Evolutionary conservation across 2,113 vertebrate genomes (phyloP), one percentile per base, ranked within the genome.

Genomic region (Oriolus oriolus): DNA sequence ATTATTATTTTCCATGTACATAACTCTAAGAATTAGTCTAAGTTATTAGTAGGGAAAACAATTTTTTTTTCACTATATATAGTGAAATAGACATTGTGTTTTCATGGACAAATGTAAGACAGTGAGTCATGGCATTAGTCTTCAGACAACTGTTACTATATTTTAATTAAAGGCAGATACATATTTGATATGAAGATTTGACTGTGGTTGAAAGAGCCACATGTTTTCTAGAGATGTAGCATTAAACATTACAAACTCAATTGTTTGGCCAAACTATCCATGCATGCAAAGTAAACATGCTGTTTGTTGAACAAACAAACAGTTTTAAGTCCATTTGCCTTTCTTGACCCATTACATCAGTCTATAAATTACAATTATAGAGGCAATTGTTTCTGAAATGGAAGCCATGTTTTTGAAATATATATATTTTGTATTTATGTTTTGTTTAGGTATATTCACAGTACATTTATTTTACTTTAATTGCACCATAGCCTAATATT

Each of bases 211-310:
- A 33, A 87, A 85, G 20, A 52, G 4, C 11, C 15, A 15, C 13
- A 2, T 41, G 4, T 28, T 78, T 84, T 74, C 41, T 59, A 53
- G 35, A 52, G 10, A 64, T 6, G 7, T 13, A 41, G 2, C 21
- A 42, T 60, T 66, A 82, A 56, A 17, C 9, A 2, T 37, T n/a
- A 23, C 13, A 64, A 64, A 24, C 11, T 22, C 0, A 0, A 47
- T 19, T 41, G 2, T 56, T 83, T 83, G 66, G 9, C 53, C 27
- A 52, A 60, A 63, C 4, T 35, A 35, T 26, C 28, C 15, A 27
- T 1, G 0, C 21, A 30, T 53, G 19, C 15, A 56, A 89, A 80
- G 15, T 30, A 69, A 69, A 3, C 2, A 0, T 4, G 18, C 8
- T 54, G 1, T 28, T 65, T 70, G 5, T 73, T 73, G 37, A 75